A percentile compares a stretch with the other conserved stretches of the same genome.
phyloP scores from a whole-genome alignment of 2,113 vertebrate species.

The Colinus virginianus region DNA sequence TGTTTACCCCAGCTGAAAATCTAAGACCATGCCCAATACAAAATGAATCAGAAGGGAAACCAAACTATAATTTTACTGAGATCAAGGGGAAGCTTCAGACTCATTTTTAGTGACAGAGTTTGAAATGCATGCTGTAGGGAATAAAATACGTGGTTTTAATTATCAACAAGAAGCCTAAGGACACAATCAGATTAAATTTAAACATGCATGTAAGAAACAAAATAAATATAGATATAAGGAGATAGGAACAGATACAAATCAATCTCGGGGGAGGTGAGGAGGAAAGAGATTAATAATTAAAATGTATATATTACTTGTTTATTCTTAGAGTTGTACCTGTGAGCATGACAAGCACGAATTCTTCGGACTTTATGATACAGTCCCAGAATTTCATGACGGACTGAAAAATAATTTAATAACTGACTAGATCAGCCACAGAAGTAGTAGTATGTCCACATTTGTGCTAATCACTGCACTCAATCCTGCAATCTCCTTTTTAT shows the following conservation, averaged over 20 bases:
- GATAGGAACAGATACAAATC: constrained; percentile 60
- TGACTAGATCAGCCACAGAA: neutral
- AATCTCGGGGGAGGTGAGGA: constrained; percentile 65
- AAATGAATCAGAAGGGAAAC: constrained; percentile 33
- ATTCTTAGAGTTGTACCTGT: constrained; percentile 58
- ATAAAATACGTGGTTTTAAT: constrained; percentile 73
- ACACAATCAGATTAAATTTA: constrained; percentile 74
- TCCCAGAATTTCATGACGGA: neutral
- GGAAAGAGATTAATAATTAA: constrained; percentile 67
- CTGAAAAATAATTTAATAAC: constrained; percentile 17
- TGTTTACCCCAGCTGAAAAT: constrained; percentile 9
- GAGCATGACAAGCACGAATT: constrained; percentile 25
- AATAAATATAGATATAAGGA: constrained; percentile 77
- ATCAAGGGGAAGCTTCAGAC: constrained; percentile 52
- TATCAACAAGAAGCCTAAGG: constrained; percentile 75
- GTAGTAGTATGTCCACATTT: neutral
- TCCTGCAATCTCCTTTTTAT: neutral
- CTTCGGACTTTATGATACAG: neutral
- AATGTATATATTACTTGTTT: constrained; percentile 52
- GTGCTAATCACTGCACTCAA: neutral
- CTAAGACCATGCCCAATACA: neutral
- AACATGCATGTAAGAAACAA: constrained; percentile 70
- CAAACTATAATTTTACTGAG: constrained; percentile 37
- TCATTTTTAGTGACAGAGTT: constrained; percentile 60
- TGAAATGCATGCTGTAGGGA: constrained; percentile 62